Base-by-base conservation (phyloP, 2,113 vertebrate species). In the Poecile atricapillus region DNA sequence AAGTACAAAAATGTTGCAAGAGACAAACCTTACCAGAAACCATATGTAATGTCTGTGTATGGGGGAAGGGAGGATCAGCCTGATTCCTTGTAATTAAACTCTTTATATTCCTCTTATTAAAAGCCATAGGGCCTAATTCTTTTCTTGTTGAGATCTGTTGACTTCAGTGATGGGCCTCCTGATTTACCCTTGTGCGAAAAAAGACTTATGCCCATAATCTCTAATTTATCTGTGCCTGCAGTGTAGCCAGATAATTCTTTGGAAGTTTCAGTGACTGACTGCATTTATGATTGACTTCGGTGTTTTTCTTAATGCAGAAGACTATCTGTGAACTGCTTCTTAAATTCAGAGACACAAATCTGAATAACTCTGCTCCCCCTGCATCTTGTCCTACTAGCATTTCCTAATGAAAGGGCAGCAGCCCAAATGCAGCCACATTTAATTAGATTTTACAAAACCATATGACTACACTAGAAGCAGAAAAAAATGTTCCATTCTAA, bases 151-250 rank as follows among this genome's bases (percentile, higher is more conserved):
- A 84, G 69, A 95, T 96, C 74, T 75, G 89, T 94, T 95, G 73
- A 89, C 91, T 92, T 91, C 70, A 80, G 78, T 89, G 81, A 91
- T 87, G 81, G 50, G 43, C 70, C 50, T 94, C 19, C 62, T 73
- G 91, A 94, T 96, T 85, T 94, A 91, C 62, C 60, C 81, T 93
- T 73, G 41, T 75, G 70, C 2, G 0, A 79, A 89, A 94, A 92
- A 83, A 91, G 69, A 65, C 37, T 96, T 95, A 92, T 50, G 28
- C 65, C 83, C n/a, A 9, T 92, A 95, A 95, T 95, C 93, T 96
- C 73, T 95, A 93, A 94, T 96, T 95, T 95, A 95, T 95, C 94
- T 97, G 50, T 91, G 93, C 91, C 87, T 96, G 81, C 65, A 95
- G 95, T 93, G 65, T 94, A 95, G 65, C 24, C 83, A 96, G 94